Base-by-base conservation (phyloP, 2,888 invertebrate species). In the Miltochrista miniata region DNA sequence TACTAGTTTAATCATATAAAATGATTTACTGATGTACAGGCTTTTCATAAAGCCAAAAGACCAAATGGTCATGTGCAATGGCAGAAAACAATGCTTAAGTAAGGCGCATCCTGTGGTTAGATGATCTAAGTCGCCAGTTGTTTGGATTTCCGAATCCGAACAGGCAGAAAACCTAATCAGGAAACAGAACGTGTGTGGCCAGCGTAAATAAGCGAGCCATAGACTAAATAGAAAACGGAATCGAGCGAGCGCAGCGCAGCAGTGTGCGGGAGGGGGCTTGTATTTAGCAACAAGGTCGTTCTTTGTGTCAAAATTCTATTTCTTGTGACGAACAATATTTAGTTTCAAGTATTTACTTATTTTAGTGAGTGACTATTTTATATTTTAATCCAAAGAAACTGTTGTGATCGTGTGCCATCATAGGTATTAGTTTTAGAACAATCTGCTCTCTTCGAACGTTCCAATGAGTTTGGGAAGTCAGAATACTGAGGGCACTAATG, bases 401-500 rank as follows among this genome's bases (percentile, higher is more conserved):
- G 72, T 72, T 67, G 79, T 81, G 78, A 68, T 82, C 79, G 79
- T 80, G 85, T 86, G 85, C 81, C 68, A 77, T 73, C 72, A 72
- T 81, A 81, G 79, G 72, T 67, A 68, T 67, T 74, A 82, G 74
- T 70, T 78, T 79, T 83, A 79, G 72, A 76, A 73, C 73, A 78
- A 80, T 68, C 74, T 66, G 74, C 80, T 78, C 62, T 71, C 73
- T 85, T 76, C 71, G 73, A 83, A 93, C 93, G 94, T 93, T 94
- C 95, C 95, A 93, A 96, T 96, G 96, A 96, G 95, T 95, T 95
- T 95, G 93, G 94, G 95, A 91, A 86, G 85, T 76, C 94, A 94
- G 91, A 93, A 94, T 81, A 92, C 93, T 80, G 94, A 94, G 84
- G 96, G 96, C 90, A 92, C 95, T 83, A 94, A 95, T 92, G 95